These are phyloP conservation scores for Mixornis gularis DNA, from an alignment of 2,113 vertebrate genomes.

Conservation along the genomic window DNA sequence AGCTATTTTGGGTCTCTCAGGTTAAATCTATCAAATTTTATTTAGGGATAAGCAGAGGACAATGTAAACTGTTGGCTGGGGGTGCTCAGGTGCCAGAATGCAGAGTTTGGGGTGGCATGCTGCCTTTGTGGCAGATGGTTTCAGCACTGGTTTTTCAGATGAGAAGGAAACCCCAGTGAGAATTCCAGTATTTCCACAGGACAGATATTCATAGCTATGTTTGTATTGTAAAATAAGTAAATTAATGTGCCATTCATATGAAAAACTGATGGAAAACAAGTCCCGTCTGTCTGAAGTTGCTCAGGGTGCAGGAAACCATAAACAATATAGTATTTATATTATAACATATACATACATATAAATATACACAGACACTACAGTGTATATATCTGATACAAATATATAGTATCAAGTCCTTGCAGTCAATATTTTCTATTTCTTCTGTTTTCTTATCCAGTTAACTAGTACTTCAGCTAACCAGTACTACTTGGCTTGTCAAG, in stretches of 20 bases:
- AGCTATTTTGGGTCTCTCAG: neutral
- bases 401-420: neutral
- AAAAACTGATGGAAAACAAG: neutral
- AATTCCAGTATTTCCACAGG: neutral
- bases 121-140: neutral
- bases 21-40: neutral
- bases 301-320: neutral
- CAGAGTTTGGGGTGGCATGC: neutral
- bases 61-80: neutral
- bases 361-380: neutral
- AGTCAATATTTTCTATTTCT: neutral
- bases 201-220: neutral
- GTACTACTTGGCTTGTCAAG: neutral
- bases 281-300: neutral
- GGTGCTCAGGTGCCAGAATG: neutral
- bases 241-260: neutral
- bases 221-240: neutral
- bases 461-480: neutral
- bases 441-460: neutral
- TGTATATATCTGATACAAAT: neutral
- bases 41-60: neutral
- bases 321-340: neutral
- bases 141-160: neutral
- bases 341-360: neutral
- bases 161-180: neutral